These are phyloP conservation scores for Anneissia japonica DNA, from an alignment of 35 echinoderm and acorn worm genomes.

Conservation along the genomic window DNA sequence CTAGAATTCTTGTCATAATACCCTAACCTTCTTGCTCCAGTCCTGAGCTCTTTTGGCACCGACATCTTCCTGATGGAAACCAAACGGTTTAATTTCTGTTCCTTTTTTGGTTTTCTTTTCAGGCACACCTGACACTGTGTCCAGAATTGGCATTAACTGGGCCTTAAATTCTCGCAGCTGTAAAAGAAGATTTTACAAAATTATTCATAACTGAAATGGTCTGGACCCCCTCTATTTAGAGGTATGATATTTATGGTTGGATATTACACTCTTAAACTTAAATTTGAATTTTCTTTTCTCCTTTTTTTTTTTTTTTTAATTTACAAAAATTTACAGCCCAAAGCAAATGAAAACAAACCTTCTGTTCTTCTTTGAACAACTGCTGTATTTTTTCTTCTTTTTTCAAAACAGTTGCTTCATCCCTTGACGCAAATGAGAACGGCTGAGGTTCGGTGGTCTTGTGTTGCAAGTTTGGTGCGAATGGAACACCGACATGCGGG, in stretches of 20 bases:
- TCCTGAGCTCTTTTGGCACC: conserved; percentile 67
- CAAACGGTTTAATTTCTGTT: conserved; percentile 65
- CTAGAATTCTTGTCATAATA: no score
- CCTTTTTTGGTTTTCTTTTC: conserved; percentile 57
- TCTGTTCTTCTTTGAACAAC: conserved; percentile 60
- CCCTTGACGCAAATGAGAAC: conserved; percentile 74
- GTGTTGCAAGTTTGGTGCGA: conserved; percentile 57
- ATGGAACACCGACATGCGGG: conserved; percentile 50
- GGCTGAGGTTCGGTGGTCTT: conserved; percentile 56
- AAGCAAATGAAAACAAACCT: conserved; percentile 42
- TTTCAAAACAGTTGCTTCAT: conserved; percentile 44
- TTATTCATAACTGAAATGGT: not conserved
- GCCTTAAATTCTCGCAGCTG: conserved; percentile 70
- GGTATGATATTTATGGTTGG: no score
- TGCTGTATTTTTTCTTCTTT: conserved; percentile 90
- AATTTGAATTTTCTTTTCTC: no score
- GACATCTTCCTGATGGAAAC: conserved; percentile 29
- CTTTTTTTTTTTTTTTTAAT: no score
- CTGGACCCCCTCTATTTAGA: no score
- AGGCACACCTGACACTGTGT: conserved; percentile 23
- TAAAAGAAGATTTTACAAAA: not conserved
- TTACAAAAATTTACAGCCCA: no score
- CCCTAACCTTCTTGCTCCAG: conserved; percentile 69
- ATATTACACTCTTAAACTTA: no score
- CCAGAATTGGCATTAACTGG: conserved; percentile 44